Conservation (phyloP, 2,888 invertebrate species). For the Pteria penguin region DNA sequence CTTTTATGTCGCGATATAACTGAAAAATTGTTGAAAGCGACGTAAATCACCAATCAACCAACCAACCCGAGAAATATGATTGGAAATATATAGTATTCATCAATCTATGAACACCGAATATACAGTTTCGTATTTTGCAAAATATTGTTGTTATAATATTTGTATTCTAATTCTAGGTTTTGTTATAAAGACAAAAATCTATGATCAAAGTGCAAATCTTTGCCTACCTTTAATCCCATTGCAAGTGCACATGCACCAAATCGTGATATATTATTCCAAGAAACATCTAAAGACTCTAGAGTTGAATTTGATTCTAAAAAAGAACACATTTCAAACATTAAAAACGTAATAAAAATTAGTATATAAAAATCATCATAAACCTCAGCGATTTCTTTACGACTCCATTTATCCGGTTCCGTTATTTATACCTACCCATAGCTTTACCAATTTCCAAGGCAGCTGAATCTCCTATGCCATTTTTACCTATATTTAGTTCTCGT, state of each 20-base stretch:
- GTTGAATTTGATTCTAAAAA: slow-evolving; percentile 33
- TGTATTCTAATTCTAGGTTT: no score
- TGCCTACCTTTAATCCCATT: slow-evolving; percentile 33
- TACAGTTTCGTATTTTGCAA: background rate
- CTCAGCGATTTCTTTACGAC: background rate
- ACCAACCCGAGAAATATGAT: no score
- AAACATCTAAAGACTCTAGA: slow-evolving; percentile 35
- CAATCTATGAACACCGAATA: background rate
- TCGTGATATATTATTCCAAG: slow-evolving; percentile 36
- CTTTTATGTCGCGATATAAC: no score
- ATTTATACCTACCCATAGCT: slow-evolving; percentile 27
- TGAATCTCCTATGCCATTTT: slow-evolving; percentile 29
- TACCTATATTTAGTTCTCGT: slow-evolving; percentile 25
- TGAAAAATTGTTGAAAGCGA: no score
- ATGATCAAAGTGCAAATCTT: background rate
- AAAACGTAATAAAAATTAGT: no score
- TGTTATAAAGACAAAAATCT: background rate
- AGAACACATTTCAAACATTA: no score
- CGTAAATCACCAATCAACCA: no score
- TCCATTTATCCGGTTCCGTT: background rate
- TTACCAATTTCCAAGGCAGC: slow-evolving; percentile 28
- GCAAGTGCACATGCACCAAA: slow-evolving; percentile 30
- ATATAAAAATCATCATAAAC: no score
- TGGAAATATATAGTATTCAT: no score
- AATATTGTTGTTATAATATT: no score